Base-by-base conservation (phyloP, 2,797 vertebrate species). In the Remorina albescens region DNA sequence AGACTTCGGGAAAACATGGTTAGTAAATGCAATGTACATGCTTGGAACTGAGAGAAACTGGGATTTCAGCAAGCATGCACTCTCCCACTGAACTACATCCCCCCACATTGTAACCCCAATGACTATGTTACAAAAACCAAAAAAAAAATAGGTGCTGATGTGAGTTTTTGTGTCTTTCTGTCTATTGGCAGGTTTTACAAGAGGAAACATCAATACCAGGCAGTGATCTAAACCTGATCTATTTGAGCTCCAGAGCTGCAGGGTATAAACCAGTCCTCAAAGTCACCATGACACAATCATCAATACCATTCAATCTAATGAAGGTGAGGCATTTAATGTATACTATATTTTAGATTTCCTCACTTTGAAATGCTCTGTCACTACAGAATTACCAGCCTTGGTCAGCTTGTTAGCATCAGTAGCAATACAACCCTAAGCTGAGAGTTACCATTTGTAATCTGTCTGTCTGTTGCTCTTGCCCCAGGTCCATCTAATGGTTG, bases 261-360 rank as follows among this genome's bases (percentile, higher is more conserved):
- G 98, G 98, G 28, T 99, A 99, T 68, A 98, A 98, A 87, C 97
- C 98, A 5, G 94, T 99, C 53, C 96, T 99, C 71, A 99, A 98
- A 90, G 96, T 99, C 79, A 96, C 96, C 77, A 98, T 99, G 98
- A 98, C 98, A 4, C 97, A 98, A 57, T 91, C 96, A 2, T 89
- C 95, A 16, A 96, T 99, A 78, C 98, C 98, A 0, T 99, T 99
- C 89, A 99, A 98, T 89, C 88, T 99, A 80, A 99, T 99, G 98
- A 99, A 99, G 89, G 92, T 91, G 34, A 82, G 76, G 54, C 8
- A 11, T 53, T 1, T 30, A 1, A 54, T 57, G 13, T 28, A 10
- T 5, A 9, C 11, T 25, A 3, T 30, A 46, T 46, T 41, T 34
- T 12, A 21, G 7, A 28, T 60, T 9, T 63, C 37, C n/a, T 25